phyloP scores from a whole-genome alignment of 2,113 vertebrate species.

The Cygnus buccinator region DNA sequence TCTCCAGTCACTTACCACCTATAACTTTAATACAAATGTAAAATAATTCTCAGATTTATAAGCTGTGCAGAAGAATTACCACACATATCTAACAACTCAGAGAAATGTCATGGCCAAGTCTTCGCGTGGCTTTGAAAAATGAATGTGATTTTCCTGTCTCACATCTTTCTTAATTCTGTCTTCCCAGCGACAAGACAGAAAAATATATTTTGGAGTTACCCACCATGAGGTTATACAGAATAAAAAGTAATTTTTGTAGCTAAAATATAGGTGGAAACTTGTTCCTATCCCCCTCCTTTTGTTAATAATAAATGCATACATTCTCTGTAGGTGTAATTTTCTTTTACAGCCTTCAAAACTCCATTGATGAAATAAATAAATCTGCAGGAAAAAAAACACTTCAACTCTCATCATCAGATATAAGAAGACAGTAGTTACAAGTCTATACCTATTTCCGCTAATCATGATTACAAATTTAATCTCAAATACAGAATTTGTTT shows the following conservation, averaged over 20 bases:
- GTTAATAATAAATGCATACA: neutral
- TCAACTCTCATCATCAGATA: neutral
- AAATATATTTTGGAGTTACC: neutral
- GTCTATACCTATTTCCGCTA: neutral
- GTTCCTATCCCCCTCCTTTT: neutral
- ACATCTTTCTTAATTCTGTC: neutral
- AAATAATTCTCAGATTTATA: conserved; percentile 3
- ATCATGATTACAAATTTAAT: neutral
- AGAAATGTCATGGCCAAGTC: neutral
- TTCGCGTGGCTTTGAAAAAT: neutral
- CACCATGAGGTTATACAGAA: neutral
- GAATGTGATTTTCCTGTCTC: neutral
- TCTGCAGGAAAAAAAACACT: neutral
- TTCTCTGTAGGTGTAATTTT: neutral
- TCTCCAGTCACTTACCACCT: neutral
- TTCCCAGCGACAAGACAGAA: neutral
- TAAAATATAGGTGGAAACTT: neutral
- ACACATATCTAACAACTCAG: neutral
- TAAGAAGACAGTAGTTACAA: neutral
- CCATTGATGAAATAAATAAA: neutral
- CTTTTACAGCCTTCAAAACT: neutral
- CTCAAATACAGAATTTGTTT: neutral
- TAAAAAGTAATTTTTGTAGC: neutral
- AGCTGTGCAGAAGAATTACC: neutral
- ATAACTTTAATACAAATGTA: neutral